These are phyloP conservation scores for Drosophila repleta DNA, from an alignment of 1,140 invertebrate species.

Conservation along the genomic window DNA sequence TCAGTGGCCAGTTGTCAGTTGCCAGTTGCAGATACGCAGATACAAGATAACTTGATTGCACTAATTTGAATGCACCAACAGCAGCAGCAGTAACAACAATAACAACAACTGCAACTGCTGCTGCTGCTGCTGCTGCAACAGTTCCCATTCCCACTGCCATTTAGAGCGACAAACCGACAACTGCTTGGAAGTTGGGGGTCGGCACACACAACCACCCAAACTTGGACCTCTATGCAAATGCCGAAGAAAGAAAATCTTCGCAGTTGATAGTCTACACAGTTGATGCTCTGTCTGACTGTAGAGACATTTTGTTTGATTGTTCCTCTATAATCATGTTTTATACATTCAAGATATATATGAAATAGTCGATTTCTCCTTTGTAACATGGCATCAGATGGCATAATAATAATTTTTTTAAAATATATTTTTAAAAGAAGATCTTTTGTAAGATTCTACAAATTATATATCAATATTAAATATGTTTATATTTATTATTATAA, in stretches of 20 bases:
- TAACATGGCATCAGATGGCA: no score
- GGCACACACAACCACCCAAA: constrained; percentile 38
- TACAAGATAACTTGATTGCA: constrained; percentile 82
- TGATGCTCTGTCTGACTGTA: background rate
- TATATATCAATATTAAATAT: no score
- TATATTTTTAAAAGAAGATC: no score
- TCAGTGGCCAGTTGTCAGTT: constrained; percentile 50
- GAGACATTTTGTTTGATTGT: no score
- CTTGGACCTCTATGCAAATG: constrained; percentile 19
- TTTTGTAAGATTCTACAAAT: no score
- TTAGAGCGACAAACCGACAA: constrained; percentile 47
- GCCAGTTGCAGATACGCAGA: constrained; percentile 66
- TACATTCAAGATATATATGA: no score
- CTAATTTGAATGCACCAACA: constrained; percentile 72
- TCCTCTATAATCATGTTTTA: no score
- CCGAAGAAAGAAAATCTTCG: constrained; percentile 17
- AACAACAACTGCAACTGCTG: background rate
- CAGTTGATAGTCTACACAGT: background rate
- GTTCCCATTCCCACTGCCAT: constrained; percentile 70
- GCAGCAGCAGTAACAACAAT: constrained; percentile 16
- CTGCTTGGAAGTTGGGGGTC: constrained; percentile 12
- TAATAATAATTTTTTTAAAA: no score
- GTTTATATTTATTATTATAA: no score
- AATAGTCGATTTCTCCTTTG: no score
- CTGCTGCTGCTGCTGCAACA: constrained; percentile 9